Evolutionary conservation across 2,888 invertebrate genomes (phyloP), one percentile per base, ranked within the genome.

Genomic region (Leuctra nigra): DNA sequence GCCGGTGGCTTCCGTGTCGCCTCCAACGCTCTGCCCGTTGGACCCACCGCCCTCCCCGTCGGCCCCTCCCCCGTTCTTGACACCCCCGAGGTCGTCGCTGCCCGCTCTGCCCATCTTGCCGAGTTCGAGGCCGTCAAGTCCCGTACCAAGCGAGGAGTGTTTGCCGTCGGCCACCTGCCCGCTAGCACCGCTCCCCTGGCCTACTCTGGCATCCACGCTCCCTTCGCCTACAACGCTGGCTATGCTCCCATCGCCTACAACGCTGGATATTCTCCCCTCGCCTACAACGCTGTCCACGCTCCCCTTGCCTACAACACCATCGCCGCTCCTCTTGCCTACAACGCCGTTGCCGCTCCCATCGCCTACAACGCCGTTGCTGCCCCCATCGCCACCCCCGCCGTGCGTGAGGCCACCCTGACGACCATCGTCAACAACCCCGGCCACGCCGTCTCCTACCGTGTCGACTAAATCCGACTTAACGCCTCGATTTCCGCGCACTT

Each of bases 361-460:
- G 55, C 59, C 36, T 55, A 48, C 24, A 57, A 29, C 48, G 11
- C 35, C 18, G 50, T 35, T 47, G 55, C 53, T 57, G 14, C 55
- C 55, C 41, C 57, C 29, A 56, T 61, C 35, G 62, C 61, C 38
- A 59, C 63, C 25, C 63, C 61, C 38, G 60, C 63, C 18, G 59
- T 66, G 59, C 63, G 68, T 33, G 66, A 64, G 46, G 70, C 69
- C 56, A 68, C 68, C 53, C 66, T 70, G 56, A 72, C 71, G 65
- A 67, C 68, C 57, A 66, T 72, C 47, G 68, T 69, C 65, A 70
- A 72, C 68, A 72, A 66, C 65, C 72, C 73, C 54, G 72, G 71
- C 60, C 72, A 72, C 64, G 72, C 73, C 55, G 68, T 72, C 58
- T 68, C 69, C 52, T 72, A 73, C 69, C 65, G 70, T 53, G 68